Percentiles rank a stretch among this genome's conserved stretches.
These are phyloP conservation scores for Aphis craccivora DNA, from an alignment of 1,140 invertebrate genomes.

Conservation along the genomic window DNA sequence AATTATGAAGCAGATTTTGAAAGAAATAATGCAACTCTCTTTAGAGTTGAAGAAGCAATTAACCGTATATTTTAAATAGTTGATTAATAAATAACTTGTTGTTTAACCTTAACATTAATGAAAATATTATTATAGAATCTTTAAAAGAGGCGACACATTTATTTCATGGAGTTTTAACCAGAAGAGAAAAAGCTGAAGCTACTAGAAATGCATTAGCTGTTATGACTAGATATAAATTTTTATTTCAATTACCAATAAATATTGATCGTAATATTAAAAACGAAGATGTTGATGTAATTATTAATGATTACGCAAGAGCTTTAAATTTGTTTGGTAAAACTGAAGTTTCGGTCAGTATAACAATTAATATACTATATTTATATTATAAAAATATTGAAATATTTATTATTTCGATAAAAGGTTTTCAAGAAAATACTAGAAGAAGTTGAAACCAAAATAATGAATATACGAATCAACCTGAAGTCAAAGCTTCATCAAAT, in stretches of 20 bases:
- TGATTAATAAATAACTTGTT: background rate
- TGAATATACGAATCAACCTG: slow-evolving; percentile 80
- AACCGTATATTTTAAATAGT: slow-evolving; percentile 66
- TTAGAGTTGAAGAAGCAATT: slow-evolving; percentile 81
- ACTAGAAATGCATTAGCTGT: slow-evolving; percentile 94
- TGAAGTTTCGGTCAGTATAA: slow-evolving; percentile 78
- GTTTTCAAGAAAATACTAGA: slow-evolving; percentile 85
- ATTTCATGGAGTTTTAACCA: slow-evolving; percentile 91
- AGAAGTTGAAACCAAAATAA: slow-evolving; percentile 90
- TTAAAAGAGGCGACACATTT: slow-evolving; percentile 90
- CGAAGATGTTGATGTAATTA: slow-evolving; percentile 95
- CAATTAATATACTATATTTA: background rate
- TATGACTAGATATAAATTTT: slow-evolving; percentile 86
- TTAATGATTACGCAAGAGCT: slow-evolving; percentile 96
- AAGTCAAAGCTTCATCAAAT: slow-evolving; percentile 85
- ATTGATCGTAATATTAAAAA: slow-evolving; percentile 94
- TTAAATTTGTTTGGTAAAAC: slow-evolving; percentile 96
- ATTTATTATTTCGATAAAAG: slow-evolving; percentile 63
- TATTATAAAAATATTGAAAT: background rate
- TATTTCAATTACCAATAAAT: slow-evolving; percentile 93
- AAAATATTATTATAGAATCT: slow-evolving; percentile 72
- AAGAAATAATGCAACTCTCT: slow-evolving; percentile 77
- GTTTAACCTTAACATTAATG: background rate
- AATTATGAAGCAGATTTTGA: slow-evolving; percentile 82
- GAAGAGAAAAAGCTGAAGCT: slow-evolving; percentile 94